Percentiles rank a stretch among this genome's conserved stretches.
Conservation (phyloP, 2,113 vertebrate species). For the Argyrosomus japonicus region DNA sequence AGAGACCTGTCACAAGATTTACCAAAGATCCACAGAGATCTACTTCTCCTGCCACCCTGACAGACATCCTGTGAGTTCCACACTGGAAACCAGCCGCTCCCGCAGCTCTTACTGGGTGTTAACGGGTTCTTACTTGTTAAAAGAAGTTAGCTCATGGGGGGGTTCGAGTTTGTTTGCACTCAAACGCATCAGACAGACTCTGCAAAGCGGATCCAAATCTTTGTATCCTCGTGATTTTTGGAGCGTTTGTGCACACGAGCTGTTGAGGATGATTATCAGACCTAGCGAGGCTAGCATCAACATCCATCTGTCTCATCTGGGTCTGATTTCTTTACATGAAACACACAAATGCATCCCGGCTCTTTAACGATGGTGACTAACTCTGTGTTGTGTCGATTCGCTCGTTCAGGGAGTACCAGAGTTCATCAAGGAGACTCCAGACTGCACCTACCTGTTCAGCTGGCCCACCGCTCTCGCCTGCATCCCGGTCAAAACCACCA, state of each 20-base stretch:
- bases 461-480: constrained; percentile 93
- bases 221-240: not conserved
- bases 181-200: not conserved
- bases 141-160: not conserved
- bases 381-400: constrained; percentile 3
- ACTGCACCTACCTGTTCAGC: constrained; percentile 94
- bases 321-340: not conserved
- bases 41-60: constrained; percentile 91
- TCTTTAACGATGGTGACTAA: constrained; percentile 10
- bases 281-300: too few species aligned
- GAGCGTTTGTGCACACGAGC: not conserved
- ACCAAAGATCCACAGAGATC: constrained; percentile 90
- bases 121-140: not conserved
- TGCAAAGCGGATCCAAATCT: not conserved
- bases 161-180: not conserved
- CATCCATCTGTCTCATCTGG: not conserved
- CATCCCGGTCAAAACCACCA: constrained; percentile 86
- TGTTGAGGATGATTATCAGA: not conserved
- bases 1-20: constrained; percentile 90
- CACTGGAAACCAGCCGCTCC: not conserved
- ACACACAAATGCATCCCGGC: not conserved
- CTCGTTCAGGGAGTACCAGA: constrained; percentile 83
- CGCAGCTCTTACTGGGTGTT: not conserved
- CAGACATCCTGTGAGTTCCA: constrained; percentile 83
- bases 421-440: constrained; percentile 92